phyloP scores from a whole-genome alignment of 2,113 vertebrate genomes.

The Lepisosteus oculatus region DNA sequence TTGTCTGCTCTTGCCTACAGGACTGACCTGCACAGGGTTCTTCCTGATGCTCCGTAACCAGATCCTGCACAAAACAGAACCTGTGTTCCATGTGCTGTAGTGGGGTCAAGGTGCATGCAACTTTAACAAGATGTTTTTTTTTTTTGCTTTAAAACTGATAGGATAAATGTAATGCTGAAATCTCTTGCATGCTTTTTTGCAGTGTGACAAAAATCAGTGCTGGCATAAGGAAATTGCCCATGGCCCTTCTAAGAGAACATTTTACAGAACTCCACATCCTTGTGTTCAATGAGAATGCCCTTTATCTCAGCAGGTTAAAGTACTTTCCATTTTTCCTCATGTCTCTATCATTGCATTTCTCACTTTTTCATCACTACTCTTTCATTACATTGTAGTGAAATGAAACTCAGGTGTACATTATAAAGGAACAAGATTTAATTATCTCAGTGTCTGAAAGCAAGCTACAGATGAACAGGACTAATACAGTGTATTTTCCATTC shows the following conservation, averaged over 20 bases:
- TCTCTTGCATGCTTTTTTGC: background rate
- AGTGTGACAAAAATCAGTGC: no score
- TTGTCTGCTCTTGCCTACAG: no score
- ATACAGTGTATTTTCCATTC: no score
- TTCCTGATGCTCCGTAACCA: no score
- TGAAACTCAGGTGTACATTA: background rate
- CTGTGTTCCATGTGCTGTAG: background rate
- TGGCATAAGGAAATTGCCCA: no score
- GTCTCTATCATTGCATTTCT: background rate
- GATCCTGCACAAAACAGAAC: no score
- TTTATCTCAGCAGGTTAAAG: background rate
- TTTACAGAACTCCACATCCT: background rate
- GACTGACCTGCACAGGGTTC: no score
- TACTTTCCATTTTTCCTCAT: background rate
- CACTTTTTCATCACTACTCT: background rate
- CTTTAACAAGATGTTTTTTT: background rate
- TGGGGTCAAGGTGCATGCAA: background rate
- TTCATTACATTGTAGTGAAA: background rate
- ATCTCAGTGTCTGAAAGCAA: background rate
- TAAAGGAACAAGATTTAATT: background rate
- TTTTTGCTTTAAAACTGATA: background rate
- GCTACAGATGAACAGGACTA: no score
- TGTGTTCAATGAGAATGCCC: background rate
- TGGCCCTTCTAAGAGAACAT: background rate
- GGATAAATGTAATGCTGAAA: background rate